phyloP scores from a whole-genome alignment of 2,113 vertebrate species.

The Lepisosteus oculatus region DNA sequence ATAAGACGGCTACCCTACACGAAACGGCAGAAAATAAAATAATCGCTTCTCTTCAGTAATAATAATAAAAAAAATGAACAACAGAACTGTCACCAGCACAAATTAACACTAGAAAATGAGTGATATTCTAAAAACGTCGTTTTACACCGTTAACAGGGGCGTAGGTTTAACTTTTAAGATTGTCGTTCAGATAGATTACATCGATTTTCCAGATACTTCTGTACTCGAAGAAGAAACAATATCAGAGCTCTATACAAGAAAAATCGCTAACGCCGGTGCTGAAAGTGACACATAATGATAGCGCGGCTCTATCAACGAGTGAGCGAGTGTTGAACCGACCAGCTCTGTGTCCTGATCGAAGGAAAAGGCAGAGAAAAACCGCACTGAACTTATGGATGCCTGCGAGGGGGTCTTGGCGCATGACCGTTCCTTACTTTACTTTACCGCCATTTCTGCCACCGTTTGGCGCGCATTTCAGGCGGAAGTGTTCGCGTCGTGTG shows the following conservation, averaged over 20 bases:
- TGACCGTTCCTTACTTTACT: too few relatives aligned
- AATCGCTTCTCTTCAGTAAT: constrained; percentile 51
- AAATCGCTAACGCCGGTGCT: constrained; percentile 4
- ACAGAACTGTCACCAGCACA: constrained; percentile 88
- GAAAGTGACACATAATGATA: not conserved
- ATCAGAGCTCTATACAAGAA: constrained; percentile 23
- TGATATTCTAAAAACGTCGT: constrained; percentile 73
- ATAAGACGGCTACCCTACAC: constrained; percentile 72
- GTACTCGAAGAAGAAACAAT: constrained; percentile 16
- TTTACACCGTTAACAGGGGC: constrained; percentile 72
- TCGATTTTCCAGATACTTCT: constrained; percentile 39
- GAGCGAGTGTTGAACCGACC: constrained; percentile 22
- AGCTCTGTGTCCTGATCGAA: too few relatives aligned
- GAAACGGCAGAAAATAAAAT: constrained; percentile 65
- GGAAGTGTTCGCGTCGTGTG: too few relatives aligned
- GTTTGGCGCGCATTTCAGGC: too few relatives aligned
- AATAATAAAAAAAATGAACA: constrained; percentile 72
- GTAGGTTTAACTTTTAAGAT: constrained; percentile 45
- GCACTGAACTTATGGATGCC: too few relatives aligned
- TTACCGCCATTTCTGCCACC: too few relatives aligned
- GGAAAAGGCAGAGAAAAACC: too few relatives aligned
- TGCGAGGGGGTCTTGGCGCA: too few relatives aligned
- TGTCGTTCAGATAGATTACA: constrained; percentile 60
- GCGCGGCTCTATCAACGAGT: constrained; percentile 18
- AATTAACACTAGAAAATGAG: constrained; percentile 81